These are phyloP conservation scores for Lates japonicus DNA, from an alignment of 2,797 vertebrate genomes.

Conservation along the genomic window DNA sequence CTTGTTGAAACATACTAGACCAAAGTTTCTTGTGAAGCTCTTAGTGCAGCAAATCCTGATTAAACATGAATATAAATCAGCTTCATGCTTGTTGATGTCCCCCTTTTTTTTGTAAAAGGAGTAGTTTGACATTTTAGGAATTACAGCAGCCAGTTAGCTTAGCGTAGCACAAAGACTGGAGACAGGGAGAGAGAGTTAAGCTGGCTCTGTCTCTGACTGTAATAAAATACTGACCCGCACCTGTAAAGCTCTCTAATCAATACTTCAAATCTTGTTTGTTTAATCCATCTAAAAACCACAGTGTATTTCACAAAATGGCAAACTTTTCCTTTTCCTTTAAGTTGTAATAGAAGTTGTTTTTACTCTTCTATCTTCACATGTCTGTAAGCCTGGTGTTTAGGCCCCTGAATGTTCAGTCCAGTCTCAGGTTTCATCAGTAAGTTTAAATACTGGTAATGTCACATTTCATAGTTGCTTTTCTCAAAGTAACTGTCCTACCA, in stretches of 20 bases:
- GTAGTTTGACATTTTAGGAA: conserved; percentile 5
- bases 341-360: neutral
- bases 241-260: neutral
- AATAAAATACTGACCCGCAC: neutral
- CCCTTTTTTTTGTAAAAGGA: neutral
- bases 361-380: neutral
- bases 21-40: neutral
- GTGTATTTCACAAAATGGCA: neutral
- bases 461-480: conserved; percentile 25
- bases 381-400: neutral
- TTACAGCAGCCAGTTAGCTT: neutral
- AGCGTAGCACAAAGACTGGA: conserved; percentile 8
- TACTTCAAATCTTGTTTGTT: neutral
- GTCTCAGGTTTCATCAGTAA: neutral
- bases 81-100: neutral
- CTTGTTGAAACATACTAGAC: neutral
- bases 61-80: neutral
- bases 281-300: neutral
- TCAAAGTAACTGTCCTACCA: neutral
- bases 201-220: neutral
- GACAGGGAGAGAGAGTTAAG: neutral
- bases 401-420: neutral
- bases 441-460: conserved; percentile 3
- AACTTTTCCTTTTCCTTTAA: neutral
- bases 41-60: neutral